phyloP scores from a whole-genome alignment of 92 coral and sea anemone species.

The Actinernus sp. region DNA sequence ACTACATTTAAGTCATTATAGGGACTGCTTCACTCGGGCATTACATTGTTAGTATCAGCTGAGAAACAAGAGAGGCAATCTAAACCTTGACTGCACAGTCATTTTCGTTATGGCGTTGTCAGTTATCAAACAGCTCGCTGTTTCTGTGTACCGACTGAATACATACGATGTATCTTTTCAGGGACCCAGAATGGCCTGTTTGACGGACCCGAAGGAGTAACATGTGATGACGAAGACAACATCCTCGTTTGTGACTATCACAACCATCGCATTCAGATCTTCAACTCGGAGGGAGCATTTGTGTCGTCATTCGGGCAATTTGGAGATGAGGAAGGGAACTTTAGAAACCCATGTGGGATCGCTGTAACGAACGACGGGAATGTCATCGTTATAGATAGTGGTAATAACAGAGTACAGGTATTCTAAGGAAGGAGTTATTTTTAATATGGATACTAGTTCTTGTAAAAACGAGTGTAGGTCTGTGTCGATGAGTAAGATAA shows the following conservation, averaged over 20 bases:
- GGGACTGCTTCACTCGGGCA: too few species aligned
- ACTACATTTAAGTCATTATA: too few species aligned
- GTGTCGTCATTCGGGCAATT: constrained; percentile 84
- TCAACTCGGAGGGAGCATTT: constrained; percentile 74
- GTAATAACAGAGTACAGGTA: constrained; percentile 89
- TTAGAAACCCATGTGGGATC: constrained; percentile 96
- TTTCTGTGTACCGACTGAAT: too few species aligned
- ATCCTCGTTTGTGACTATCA: constrained; percentile 94
- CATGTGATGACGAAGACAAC: constrained; percentile 95
- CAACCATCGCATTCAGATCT: constrained; percentile 94
- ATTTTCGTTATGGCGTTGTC: background rate
- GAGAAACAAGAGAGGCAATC: too few species aligned
- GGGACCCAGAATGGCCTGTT: constrained; percentile 92
- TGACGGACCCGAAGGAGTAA: constrained; percentile 97
- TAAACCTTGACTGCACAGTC: background rate
- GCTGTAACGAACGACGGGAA: constrained; percentile 90
- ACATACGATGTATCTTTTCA: constrained; percentile 10
- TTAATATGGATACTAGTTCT: too few species aligned
- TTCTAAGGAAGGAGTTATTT: constrained; percentile 36
- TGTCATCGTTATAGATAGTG: constrained; percentile 90
- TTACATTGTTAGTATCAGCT: too few species aligned
- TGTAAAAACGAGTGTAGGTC: too few species aligned
- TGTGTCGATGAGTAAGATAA: too few species aligned
- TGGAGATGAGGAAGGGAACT: constrained; percentile 91
- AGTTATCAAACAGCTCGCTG: background rate